These are phyloP conservation scores for Zaprionus obscuricornis DNA, from an alignment of 2,888 invertebrate species.

Conservation along the genomic window DNA sequence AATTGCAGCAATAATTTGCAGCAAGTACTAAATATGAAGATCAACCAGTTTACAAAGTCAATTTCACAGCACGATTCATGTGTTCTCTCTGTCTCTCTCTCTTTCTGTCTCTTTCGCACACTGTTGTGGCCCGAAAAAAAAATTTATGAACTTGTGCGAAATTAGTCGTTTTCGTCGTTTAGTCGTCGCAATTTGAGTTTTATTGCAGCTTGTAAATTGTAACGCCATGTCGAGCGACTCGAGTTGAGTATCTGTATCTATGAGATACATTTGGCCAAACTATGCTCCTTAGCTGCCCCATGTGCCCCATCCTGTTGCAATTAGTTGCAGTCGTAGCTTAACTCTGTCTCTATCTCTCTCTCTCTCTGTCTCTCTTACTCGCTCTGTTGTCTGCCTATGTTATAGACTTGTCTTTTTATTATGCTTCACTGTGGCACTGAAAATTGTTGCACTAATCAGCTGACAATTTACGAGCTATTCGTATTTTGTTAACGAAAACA, in stretches of 20 bases:
- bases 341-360: slow-evolving; percentile 2
- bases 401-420: slow-evolving; percentile 48
- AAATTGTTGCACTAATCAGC: slow-evolving; percentile 74
- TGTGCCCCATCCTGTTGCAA: slow-evolving; percentile 45
- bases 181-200: slow-evolving; percentile 76
- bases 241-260: slow-evolving; percentile 53
- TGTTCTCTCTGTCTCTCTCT: slow-evolving; percentile 14
- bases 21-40: slow-evolving; percentile 76
- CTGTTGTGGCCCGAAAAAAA: too few relatives aligned
- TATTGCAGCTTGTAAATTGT: slow-evolving; percentile 62
- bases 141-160: slow-evolving; percentile 77
- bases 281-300: background rate
- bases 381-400: slow-evolving; percentile 4
- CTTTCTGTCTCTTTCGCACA: slow-evolving; percentile 11
- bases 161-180: slow-evolving; percentile 77
- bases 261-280: slow-evolving; percentile 51
- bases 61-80: slow-evolving; percentile 38
- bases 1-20: slow-evolving; percentile 74
- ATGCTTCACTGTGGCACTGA: slow-evolving; percentile 56
- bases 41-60: slow-evolving; percentile 41
- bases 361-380: slow-evolving; percentile 1
- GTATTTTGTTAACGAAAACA: slow-evolving; percentile 54
- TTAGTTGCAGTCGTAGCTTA: too few relatives aligned
- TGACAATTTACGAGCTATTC: slow-evolving; percentile 66
- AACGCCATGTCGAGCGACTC: slow-evolving; percentile 41